Conservation (phyloP, 2,888 invertebrate genomes). For the Hirtodrosophila cameraria region DNA sequence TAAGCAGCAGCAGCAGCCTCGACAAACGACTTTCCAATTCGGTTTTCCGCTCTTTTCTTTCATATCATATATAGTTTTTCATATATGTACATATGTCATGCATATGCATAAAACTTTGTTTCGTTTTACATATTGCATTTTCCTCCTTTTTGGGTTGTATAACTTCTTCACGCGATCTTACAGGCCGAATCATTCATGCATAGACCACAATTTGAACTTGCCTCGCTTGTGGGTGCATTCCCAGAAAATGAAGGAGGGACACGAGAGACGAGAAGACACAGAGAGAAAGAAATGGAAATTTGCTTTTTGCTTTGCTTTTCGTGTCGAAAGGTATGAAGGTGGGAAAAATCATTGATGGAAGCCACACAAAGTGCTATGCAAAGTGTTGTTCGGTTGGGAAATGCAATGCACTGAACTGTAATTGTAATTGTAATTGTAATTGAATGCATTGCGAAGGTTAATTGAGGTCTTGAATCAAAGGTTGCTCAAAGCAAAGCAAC, state of each 20-base stretch:
- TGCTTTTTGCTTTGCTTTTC: too few relatives aligned
- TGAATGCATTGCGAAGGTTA: conserved; percentile 48
- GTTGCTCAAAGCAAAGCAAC: neutral
- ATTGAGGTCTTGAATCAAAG: conserved; percentile 33
- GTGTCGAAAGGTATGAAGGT: conserved; percentile 11
- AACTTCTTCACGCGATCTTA: conserved; percentile 71
- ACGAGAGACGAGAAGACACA: conserved; percentile 7
- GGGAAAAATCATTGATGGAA: conserved; percentile 66
- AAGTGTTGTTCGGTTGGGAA: conserved; percentile 21
- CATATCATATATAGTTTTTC: conserved; percentile 37
- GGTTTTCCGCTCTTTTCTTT: conserved; percentile 52
- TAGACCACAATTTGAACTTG: conserved; percentile 55
- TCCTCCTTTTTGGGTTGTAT: conserved; percentile 52
- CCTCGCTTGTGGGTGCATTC: conserved; percentile 18
- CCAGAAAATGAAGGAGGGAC: neutral
- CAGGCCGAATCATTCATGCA: conserved; percentile 64
- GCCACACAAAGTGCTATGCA: conserved; percentile 39
- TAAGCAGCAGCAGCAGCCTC: conserved; percentile 11
- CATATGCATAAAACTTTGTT: conserved; percentile 48
- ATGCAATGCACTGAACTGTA: conserved; percentile 19
- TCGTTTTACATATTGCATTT: conserved; percentile 34
- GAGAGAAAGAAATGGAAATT: neutral
- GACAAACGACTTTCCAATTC: conserved; percentile 70
- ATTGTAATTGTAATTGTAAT: conserved; percentile 31
- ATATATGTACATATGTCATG: conserved; percentile 29